Evolutionary conservation across 2,888 invertebrate genomes (phyloP).

Genomic region (Phyllotreta striolata): DNA sequence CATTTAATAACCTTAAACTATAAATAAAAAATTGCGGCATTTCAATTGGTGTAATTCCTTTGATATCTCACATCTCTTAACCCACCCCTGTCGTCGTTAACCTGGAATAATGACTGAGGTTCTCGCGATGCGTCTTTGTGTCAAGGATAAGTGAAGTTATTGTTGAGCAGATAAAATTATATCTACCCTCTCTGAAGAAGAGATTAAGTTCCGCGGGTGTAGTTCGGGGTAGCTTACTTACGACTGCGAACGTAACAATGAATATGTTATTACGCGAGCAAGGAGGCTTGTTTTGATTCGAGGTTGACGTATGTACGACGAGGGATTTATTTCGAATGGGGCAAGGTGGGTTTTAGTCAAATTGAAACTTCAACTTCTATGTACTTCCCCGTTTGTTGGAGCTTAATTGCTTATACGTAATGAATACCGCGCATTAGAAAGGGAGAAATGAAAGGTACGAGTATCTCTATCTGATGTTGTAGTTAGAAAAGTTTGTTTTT

Average conservation of each 20-base stretch:
- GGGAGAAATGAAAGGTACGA: no score
- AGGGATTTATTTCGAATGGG: conserved; percentile 34
- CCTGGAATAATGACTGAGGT: conserved; percentile 60
- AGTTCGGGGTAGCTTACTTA: conserved; percentile 31
- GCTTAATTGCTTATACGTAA: conserved; percentile 21
- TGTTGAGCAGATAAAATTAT: conserved; percentile 49
- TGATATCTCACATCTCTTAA: no score
- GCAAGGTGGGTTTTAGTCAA: conserved; percentile 31
- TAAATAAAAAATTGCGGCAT: no score
- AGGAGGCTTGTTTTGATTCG: conserved; percentile 37
- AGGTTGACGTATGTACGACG: conserved; percentile 38
- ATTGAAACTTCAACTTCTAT: conserved; percentile 30
- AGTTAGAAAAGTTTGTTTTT: not conserved
- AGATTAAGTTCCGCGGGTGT: conserved; percentile 39
- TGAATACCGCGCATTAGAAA: conserved; percentile 6
- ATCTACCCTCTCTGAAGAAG: conserved; percentile 39
- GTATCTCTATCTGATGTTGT: no score
- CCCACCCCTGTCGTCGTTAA: conserved; percentile 49
- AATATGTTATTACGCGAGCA: conserved; percentile 37
- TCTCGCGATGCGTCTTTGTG: conserved; percentile 56
- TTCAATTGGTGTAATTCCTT: no score
- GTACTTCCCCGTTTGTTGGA: conserved; percentile 18
- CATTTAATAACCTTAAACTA: no score
- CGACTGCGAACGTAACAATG: conserved; percentile 40
- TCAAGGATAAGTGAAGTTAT: conserved; percentile 53